Conservation (phyloP, 2,113 vertebrate species). For the Chascanopsetta lugubris region DNA sequence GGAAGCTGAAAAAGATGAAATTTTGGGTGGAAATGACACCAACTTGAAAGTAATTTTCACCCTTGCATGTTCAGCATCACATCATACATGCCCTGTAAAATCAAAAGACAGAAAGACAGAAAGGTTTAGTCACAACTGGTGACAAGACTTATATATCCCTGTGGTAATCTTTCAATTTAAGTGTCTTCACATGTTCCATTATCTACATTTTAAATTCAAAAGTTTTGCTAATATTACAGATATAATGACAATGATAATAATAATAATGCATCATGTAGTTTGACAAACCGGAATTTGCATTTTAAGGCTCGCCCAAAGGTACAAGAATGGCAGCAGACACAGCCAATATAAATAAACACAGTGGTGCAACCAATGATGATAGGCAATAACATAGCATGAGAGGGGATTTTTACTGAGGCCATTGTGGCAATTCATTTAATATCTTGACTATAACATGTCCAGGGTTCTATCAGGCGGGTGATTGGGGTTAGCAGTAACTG, state of each 20-base stretch:
- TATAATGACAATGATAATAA: no score
- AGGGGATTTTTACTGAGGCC: not conserved
- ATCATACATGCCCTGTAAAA: conserved; percentile 54
- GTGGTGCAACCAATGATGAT: not conserved
- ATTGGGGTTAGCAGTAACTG: not conserved
- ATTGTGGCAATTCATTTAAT: not conserved
- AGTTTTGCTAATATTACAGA: no score
- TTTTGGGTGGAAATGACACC: conserved; percentile 22
- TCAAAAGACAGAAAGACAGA: conserved; percentile 29
- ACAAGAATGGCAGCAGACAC: no score
- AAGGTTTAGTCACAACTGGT: conserved; percentile 6
- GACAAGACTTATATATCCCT: no score
- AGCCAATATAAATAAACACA: no score
- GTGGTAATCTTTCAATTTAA: no score
- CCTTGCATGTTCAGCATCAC: conserved; percentile 56
- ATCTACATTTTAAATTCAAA: no score
- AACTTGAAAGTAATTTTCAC: conserved; percentile 41
- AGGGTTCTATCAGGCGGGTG: not conserved
- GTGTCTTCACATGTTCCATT: no score
- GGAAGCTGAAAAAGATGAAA: conserved; percentile 29
- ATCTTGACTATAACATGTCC: not conserved
- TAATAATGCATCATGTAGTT: no score
- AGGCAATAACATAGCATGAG: not conserved
- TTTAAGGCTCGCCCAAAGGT: no score
- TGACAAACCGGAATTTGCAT: no score